Base-by-base conservation (phyloP, 2,113 vertebrate genomes). In the Apaloderma vittatum region DNA sequence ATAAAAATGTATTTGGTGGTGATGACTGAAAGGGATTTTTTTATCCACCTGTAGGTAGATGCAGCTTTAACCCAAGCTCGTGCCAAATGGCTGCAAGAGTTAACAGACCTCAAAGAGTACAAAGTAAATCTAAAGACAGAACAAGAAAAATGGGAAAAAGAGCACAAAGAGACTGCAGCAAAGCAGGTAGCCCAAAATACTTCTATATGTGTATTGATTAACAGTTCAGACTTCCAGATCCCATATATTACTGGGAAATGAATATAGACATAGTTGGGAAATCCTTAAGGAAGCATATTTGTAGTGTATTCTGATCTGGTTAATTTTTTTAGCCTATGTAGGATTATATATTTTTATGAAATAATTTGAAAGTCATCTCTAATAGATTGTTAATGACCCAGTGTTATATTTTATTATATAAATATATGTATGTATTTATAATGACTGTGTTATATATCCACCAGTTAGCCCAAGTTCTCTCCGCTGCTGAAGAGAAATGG, bases 31-130 rank as follows among this genome's bases (percentile, higher is more conserved):
- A 46, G 32, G 78, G 29, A 8, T 3, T 43, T 7, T 84, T 36
- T 26, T 76, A 46, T 51, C 63, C 58, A 57, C 83, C 96, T 92
- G 14, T 93, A 99, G 99, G 98, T 99, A 88, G 99, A 99, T 98
- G 96, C 93, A 40, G 98, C 99, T 55, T 97, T 99, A 95, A 98
- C 98, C 12, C 98, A 98, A 88, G 99, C 99, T 72, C 98, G 92
- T 82, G 93, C 82, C 67, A 98, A 96, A 62, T 99, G 99, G 99
- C 96, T 99, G 51, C 98, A 99, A 81, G 99, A 99, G 89, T 93
- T 99, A 93, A 98, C 98, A 43, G 98, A 98, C 17, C 97, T 99
- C 30, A 98, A 98, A 57, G 99, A 99, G 93, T 99, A 99, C 88
- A 98, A 98, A 97, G 86, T 97, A 34, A 97, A 84, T 51, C 87